Percentiles rank a stretch among this genome's conserved stretches.
phyloP scores from a whole-genome alignment of 1,140 invertebrate species.

The Trichonephila clavipes region DNA sequence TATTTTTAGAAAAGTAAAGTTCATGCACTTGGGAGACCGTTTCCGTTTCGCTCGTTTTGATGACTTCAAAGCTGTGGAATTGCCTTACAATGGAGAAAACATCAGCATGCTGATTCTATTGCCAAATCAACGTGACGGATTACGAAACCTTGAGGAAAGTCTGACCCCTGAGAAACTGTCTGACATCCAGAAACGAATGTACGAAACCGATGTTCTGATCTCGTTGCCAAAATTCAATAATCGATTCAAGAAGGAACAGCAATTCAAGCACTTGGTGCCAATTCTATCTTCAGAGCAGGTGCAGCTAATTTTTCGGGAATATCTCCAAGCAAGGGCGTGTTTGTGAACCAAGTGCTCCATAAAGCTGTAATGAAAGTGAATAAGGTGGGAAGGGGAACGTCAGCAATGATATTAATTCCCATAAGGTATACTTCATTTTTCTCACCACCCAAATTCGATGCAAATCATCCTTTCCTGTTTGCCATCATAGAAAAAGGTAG shows the following conservation, averaged over 20 bases:
- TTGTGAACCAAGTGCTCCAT: conserved; percentile 81
- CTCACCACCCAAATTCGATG: conserved; percentile 82
- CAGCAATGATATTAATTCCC: conserved; percentile 84
- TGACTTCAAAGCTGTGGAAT: conserved; percentile 85
- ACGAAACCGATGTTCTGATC: conserved; percentile 73
- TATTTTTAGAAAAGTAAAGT: conserved; percentile 83
- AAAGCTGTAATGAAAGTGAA: conserved; percentile 85
- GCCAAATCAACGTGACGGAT: conserved; percentile 77
- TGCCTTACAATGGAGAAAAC: conserved; percentile 86
- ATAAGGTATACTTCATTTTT: conserved; percentile 77
- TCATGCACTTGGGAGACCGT: conserved; percentile 91
- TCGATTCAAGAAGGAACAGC: conserved; percentile 61
- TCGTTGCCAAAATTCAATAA: conserved; percentile 79
- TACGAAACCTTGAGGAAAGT: conserved; percentile 64
- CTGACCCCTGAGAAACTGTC: conserved; percentile 38
- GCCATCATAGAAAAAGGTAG: conserved; percentile 70
- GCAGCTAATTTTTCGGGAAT: conserved; percentile 78
- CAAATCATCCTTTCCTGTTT: conserved; percentile 78
- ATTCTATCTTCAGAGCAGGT: conserved; percentile 75
- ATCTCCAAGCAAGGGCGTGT: conserved; percentile 46
- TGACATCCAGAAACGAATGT: not conserved
- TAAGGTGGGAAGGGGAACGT: conserved; percentile 88
- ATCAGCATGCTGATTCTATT: conserved; percentile 80
- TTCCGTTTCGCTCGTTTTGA: conserved; percentile 87
- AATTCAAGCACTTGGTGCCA: conserved; percentile 77